phyloP scores from a whole-genome alignment of 2,113 vertebrate species.

The Rhadina sibilatrix region DNA sequence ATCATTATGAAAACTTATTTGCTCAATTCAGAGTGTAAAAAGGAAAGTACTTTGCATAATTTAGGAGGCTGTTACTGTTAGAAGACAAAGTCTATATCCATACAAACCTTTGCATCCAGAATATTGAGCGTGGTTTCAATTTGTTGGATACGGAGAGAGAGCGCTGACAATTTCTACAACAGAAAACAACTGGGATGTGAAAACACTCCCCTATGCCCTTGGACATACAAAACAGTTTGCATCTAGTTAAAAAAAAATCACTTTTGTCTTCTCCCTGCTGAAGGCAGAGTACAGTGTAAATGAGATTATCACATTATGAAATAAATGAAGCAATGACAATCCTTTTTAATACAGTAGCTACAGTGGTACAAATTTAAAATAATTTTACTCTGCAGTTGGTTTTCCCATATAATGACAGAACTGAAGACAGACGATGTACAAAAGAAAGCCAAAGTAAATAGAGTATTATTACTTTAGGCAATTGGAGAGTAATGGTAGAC shows the following conservation, averaged over 20 bases:
- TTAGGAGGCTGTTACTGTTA: not conserved
- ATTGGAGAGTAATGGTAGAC: not conserved
- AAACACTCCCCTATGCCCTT: not conserved
- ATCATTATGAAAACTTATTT: not conserved
- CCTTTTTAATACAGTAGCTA: not conserved
- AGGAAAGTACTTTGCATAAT: not conserved
- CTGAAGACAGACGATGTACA: not conserved
- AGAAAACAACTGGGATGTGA: slow-evolving; percentile 21
- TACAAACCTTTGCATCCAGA: slow-evolving; percentile 94
- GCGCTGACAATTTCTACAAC: slow-evolving; percentile 88
- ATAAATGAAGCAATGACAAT: not conserved
- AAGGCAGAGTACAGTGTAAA: not conserved
- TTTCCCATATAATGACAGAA: not conserved
- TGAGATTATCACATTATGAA: not conserved
- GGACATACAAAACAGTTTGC: not conserved
- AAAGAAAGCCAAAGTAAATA: not conserved
- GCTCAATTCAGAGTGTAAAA: not conserved
- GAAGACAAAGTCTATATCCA: not conserved
- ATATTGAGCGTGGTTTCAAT: slow-evolving; percentile 97
- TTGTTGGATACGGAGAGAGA: slow-evolving; percentile 95
- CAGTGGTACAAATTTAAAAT: not conserved
- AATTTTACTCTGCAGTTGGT: not conserved
- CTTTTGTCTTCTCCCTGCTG: not conserved
- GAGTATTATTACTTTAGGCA: not conserved
- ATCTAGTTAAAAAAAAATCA: not conserved